Evolutionary conservation across 2,113 vertebrate species (phyloP).

Genomic region (Lepidothrix coronata): DNA sequence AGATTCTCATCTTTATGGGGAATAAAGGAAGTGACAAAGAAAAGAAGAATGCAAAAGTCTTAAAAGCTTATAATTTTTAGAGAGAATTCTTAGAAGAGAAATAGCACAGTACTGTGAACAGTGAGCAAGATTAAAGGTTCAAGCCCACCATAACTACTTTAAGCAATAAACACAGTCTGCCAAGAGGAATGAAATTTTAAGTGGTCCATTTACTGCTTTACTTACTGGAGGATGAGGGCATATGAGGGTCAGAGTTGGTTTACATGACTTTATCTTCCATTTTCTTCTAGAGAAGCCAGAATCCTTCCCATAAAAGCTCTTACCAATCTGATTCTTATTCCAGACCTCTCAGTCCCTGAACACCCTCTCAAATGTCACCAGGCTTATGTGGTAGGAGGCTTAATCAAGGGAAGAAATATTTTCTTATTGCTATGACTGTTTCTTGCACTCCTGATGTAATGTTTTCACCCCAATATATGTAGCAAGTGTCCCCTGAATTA

Average conservation of each 20-base stretch:
- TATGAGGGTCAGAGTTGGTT: not conserved
- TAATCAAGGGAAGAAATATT: not conserved
- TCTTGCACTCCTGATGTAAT: not conserved
- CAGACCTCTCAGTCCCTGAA: not conserved
- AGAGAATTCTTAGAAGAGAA: not conserved
- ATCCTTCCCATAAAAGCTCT: not conserved
- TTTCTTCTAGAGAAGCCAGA: conserved; percentile 18
- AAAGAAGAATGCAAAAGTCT: not conserved
- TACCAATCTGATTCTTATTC: not conserved
- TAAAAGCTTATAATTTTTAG: not conserved
- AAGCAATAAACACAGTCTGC: not conserved
- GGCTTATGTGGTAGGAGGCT: not conserved
- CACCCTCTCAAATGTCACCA: conserved; percentile 32
- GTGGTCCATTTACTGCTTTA: not conserved
- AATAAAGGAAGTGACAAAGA: not conserved
- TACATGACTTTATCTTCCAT: conserved; percentile 1
- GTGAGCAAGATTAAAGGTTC: not conserved
- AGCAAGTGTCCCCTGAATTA: not conserved
- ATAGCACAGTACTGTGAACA: not conserved
- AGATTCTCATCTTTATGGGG: not conserved
- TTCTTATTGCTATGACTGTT: not conserved
- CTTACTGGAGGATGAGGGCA: not conserved
- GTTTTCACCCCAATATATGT: not conserved
- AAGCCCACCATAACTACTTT: not conserved
- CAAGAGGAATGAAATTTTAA: conserved; percentile 9